Conservation (phyloP, 2,797 vertebrate species). For the Sebastes vulpes region DNA sequence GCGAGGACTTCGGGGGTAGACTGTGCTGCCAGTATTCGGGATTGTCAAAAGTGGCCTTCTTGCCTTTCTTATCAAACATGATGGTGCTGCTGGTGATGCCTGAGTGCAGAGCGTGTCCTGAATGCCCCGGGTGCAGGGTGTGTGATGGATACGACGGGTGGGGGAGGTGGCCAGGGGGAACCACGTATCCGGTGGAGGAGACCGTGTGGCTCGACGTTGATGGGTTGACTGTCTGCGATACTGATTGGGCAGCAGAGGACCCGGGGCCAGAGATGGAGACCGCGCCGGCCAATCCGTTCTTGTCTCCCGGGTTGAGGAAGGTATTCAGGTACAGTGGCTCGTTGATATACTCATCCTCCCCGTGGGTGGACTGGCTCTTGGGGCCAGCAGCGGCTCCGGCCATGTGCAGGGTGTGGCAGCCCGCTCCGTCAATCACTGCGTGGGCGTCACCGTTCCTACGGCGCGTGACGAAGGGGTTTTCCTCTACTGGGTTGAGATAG, state of each 20-base stretch:
- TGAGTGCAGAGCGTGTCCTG: constrained; percentile 83
- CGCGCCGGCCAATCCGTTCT: constrained; percentile 85
- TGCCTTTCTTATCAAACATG: constrained; percentile 91
- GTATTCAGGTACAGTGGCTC: constrained; percentile 98
- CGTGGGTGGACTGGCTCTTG: constrained; percentile 85
- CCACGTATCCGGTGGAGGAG: constrained; percentile 75
- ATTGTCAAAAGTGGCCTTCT: constrained; percentile 97
- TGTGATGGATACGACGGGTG: constrained; percentile 84
- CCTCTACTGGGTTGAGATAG: constrained; percentile 95
- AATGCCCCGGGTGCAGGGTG: constrained; percentile 82
- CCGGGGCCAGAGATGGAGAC: constrained; percentile 75
- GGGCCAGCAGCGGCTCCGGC: constrained; percentile 72
- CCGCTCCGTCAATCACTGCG: constrained; percentile 89
- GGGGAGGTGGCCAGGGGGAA: constrained; percentile 77
- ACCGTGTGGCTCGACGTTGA: constrained; percentile 75
- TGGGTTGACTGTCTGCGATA: constrained; percentile 76
- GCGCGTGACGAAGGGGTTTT: constrained; percentile 96
- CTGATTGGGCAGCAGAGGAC: constrained; percentile 77
- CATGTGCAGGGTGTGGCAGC: constrained; percentile 89
- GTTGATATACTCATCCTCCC: constrained; percentile 94
- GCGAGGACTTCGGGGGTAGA: constrained; percentile 93
- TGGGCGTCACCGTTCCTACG: constrained; percentile 95
- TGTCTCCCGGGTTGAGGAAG: constrained; percentile 90
- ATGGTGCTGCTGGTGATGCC: constrained; percentile 84
- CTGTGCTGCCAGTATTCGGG: constrained; percentile 99